Evolutionary conservation across 2,797 vertebrate species (phyloP), one percentile per base, ranked within the genome.

Genomic region (Decapterus maruadsi): DNA sequence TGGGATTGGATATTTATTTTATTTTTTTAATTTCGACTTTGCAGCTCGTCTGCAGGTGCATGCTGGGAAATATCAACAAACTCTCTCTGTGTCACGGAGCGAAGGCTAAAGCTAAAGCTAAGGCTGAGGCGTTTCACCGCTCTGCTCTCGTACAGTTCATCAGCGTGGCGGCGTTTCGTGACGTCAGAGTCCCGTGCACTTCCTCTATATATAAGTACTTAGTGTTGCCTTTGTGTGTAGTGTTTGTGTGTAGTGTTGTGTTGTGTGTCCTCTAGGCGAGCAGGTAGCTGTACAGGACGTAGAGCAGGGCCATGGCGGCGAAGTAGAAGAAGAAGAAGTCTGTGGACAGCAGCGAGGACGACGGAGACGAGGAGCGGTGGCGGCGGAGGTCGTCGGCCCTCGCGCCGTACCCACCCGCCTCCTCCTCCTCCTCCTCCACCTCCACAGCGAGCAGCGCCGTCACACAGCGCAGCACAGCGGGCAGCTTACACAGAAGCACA

Each of bases 291-390:
- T 96, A 97, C 86, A 95, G 69, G 67, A 93, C 69, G 92, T 94
- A 97, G 81, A 98, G 93, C 87, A 96, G 93, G 83, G 92, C 90
- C 97, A 97, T 97, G 92, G 92, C 83, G 45, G 83, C 89, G 68
- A 93, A 90, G 93, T 97, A 97, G 96, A 98, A 97, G 90, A 97
- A 80, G 89, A 96, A 89, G 95, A 98, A 97, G 94, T 96, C 96
- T 20, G 90, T 92, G 67, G 96, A 94, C 86, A 95, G 92, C 69
- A 82, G 88, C 31, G 95, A 88, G 61, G 76, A 72, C n/a, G 77
- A 86, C 36, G 87, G 50, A 3, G 93, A 82, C 72, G 94, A 92
- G 82, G 92, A 69, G 80, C 64, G 76, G 78, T 75, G 20, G 80
- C 90, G 91, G 4, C 29, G 74, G 4, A 29, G 74, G 67, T 86